A percentile compares a stretch with the other conserved stretches of the same genome.
phyloP scores from a whole-genome alignment of 2,113 vertebrate genomes.

The Cyprinodon variegatus region DNA sequence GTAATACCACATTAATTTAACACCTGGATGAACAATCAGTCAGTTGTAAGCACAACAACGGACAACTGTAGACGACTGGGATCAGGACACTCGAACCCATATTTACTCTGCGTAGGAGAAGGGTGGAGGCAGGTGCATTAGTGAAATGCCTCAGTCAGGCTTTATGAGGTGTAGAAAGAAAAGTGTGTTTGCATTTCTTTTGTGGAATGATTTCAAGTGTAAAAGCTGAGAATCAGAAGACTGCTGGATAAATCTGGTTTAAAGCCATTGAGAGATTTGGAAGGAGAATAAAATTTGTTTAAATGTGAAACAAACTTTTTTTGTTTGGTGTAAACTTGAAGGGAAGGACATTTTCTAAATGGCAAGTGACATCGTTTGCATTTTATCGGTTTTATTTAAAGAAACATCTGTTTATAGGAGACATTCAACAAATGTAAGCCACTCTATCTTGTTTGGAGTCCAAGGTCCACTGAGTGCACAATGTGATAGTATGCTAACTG shows the following conservation, averaged over 20 bases:
- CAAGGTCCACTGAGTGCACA: conserved; percentile 69
- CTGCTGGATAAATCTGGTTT: background rate
- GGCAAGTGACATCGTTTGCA: background rate
- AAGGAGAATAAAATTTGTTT: background rate
- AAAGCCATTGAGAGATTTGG: background rate
- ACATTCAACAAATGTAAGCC: background rate
- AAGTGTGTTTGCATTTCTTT: conserved; percentile 51
- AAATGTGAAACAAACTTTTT: background rate
- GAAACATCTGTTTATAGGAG: background rate
- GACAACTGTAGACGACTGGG: conserved; percentile 6
- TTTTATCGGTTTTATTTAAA: background rate
- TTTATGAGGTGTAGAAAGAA: conserved; percentile 21
- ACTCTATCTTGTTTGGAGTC: conserved; percentile 41
- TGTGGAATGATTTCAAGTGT: conserved; percentile 21
- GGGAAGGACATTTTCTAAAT: background rate
- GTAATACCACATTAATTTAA: background rate
- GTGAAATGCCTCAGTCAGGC: conserved; percentile 18
- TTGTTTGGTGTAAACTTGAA: conserved; percentile 28
- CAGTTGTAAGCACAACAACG: conserved; percentile 23
- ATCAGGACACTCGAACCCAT: conserved; percentile 48
- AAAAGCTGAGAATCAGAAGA: background rate
- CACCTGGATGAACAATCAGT: conserved; percentile 10
- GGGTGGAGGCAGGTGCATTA: conserved; percentile 50
- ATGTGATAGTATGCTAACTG: conserved; percentile 2
- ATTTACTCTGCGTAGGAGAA: conserved; percentile 59